Conservation (phyloP, 1,140 invertebrate species). For the Diorhabda sublineata region DNA sequence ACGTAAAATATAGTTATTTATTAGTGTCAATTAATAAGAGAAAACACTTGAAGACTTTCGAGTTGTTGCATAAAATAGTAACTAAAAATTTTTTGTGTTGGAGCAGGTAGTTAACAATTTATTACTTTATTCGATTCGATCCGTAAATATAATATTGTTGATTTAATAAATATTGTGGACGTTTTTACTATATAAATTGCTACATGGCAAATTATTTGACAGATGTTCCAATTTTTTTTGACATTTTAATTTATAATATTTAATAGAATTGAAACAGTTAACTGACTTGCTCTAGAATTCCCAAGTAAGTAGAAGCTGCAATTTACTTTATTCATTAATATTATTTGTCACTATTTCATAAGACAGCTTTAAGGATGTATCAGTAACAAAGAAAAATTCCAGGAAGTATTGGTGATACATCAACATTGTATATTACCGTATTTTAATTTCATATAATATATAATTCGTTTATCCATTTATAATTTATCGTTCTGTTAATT, state of each 20-base stretch:
- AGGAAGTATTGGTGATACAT: not conserved
- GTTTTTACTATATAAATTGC: constrained; percentile 7
- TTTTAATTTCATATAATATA: too few relatives aligned
- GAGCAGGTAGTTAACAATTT: constrained; percentile 13
- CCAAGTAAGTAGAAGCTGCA: not conserved
- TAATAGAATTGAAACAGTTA: constrained; percentile 13
- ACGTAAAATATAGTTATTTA: constrained; percentile 17
- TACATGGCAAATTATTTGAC: constrained; percentile 34
- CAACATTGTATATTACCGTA: not conserved
- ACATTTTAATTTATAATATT: constrained; percentile 25
- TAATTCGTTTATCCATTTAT: too few relatives aligned
- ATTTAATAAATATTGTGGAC: not conserved
- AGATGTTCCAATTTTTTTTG: constrained; percentile 41
- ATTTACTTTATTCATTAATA: not conserved
- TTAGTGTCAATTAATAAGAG: constrained; percentile 4
- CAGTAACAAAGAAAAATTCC: not conserved
- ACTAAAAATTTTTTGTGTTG: constrained; percentile 20
- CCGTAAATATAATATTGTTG: not conserved
- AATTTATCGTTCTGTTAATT: too few relatives aligned
- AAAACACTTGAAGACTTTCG: constrained; percentile 10
- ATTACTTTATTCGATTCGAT: not conserved
- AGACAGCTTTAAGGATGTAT: not conserved
- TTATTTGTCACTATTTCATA: too few relatives aligned
- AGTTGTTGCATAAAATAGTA: constrained; percentile 36
- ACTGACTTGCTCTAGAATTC: not conserved